Evolutionary conservation across 2,797 vertebrate genomes (phyloP), one percentile per base, ranked within the genome.

Genomic region (Microctenopoma steveboyesi): DNA sequence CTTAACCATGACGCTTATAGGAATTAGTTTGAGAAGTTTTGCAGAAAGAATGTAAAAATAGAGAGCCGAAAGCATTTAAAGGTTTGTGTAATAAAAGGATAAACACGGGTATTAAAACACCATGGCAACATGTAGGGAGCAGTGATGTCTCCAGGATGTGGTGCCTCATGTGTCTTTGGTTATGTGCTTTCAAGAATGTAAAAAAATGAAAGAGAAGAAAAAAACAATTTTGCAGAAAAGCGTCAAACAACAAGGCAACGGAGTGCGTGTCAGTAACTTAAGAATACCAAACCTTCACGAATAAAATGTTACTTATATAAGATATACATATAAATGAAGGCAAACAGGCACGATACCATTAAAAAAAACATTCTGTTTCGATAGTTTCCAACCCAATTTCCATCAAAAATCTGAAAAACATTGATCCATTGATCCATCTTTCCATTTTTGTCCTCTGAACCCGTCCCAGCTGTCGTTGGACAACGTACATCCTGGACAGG

Each of bases 61-160:
- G 57, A 28, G 3, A 16, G 7, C 7, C 6, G 0, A 42, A 53
- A 55, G 45, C 58, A 35, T 47, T 53, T 63, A 14, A 65, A 70
- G 14, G 46, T 59, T 58, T 61, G 27, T 72, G 12, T n/a, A 57
- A 42, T 46, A 43, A 61, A 73, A 59, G 16, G 53, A 27, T 30
- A 57, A 72, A 62, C 11, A 7, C 5, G n/a, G 33, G 37, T 64
- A 64, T 69, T 72, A 56, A 65, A 60, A 78, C 40, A 27, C 61
- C 58, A 72, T 50, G 48, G 58, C 27, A 70, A 64, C 45, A 0
- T 7, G 16, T 5, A 1, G 33, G 49, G 39, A 48, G 48, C 12
- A 10, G 4, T 5, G n/a, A 49, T 61, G 25, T 80, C 65, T 71
- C 22, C n/a, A 50, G 51, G 50, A 70, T 69, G 33, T 9, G 5